Evolutionary conservation across 2,888 invertebrate genomes (phyloP).

Genomic region (Cosmia pyralina): DNA sequence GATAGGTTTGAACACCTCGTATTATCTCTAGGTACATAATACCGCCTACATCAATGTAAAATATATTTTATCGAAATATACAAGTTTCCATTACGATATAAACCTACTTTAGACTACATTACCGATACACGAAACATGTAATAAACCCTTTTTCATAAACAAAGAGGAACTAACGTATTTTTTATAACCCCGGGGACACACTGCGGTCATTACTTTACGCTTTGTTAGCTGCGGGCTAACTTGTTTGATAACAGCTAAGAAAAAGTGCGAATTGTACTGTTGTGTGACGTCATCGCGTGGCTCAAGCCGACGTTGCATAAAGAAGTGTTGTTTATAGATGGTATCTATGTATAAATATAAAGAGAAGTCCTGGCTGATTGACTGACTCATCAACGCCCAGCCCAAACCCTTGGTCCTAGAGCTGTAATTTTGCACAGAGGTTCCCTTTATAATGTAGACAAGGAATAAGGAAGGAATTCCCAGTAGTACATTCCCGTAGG

Average conservation of each 20-base stretch:
- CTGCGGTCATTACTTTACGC: slow-evolving; percentile 59
- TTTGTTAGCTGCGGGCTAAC: slow-evolving; percentile 58
- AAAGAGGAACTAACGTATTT: slow-evolving; percentile 62
- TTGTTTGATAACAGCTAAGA: slow-evolving; percentile 51
- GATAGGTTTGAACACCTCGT: neutral
- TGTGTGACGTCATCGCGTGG: slow-evolving; percentile 26
- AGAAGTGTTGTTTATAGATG: neutral
- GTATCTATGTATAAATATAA: no score
- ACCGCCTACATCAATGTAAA: slow-evolving; percentile 1
- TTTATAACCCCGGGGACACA: slow-evolving; percentile 59
- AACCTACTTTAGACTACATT: slow-evolving; percentile 41
- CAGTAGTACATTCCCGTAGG: no score
- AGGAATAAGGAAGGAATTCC: no score
- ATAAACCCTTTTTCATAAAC: slow-evolving; percentile 50
- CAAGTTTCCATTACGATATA: slow-evolving; percentile 33
- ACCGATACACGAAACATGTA: slow-evolving; percentile 43
- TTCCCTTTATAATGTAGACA: no score
- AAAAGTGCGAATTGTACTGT: slow-evolving; percentile 6
- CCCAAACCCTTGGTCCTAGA: no score
- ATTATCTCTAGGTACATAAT: neutral
- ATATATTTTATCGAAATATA: neutral
- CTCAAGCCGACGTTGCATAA: slow-evolving; percentile 9
- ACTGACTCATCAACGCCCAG: no score
- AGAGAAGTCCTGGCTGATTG: no score
- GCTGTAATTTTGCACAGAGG: no score